Base-by-base conservation (phyloP, 2,797 vertebrate genomes). In the Eulemur mongoz region DNA sequence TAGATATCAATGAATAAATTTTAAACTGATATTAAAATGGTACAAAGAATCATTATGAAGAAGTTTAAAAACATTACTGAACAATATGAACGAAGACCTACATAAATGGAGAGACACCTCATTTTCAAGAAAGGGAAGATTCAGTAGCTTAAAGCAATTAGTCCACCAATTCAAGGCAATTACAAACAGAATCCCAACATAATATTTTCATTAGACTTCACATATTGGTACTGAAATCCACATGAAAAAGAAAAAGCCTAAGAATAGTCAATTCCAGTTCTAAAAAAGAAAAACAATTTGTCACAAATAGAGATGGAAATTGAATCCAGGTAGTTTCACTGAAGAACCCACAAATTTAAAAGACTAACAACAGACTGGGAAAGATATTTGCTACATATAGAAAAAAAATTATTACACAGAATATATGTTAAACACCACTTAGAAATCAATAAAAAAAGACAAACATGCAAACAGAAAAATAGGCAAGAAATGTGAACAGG, bases 111-210 rank as follows among this genome's bases (percentile, higher is more conserved):
- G 9, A 88, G 43, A 52, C 45, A 59, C 8, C n/a, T 57, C 22
- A 5, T 97, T 90, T 97, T 81, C 27, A 82, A 93, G 59, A 65
- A 72, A 92, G 30, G 14, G 25, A 94, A 91, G 48, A 48, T 12
- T n/a, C 9, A 73, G 4, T 40, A 80, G 57, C 13, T 89, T 54
- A 79, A 72, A 50, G 14, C 54, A 69, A 73, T 35, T 70, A 45
- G 45, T 59, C 30, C 83, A 14, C 5, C 50, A n/a, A 50, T 48
- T 81, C 52, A 48, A 61, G 35, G 27, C 23, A 86, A 5, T 89
- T 79, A 54, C 25, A 89, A 54, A 54, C 52, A 54, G 61, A 81
- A 65, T 94, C 30, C 57, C n/a, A 88, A 45, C 14, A 67, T 27
- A 83, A 22, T 63, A n/a, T 91, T 93, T 87, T 89, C 57, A 67